Evolutionary conservation across 2,113 vertebrate genomes (phyloP).

Genomic region (Lophochroa leadbeateri): DNA sequence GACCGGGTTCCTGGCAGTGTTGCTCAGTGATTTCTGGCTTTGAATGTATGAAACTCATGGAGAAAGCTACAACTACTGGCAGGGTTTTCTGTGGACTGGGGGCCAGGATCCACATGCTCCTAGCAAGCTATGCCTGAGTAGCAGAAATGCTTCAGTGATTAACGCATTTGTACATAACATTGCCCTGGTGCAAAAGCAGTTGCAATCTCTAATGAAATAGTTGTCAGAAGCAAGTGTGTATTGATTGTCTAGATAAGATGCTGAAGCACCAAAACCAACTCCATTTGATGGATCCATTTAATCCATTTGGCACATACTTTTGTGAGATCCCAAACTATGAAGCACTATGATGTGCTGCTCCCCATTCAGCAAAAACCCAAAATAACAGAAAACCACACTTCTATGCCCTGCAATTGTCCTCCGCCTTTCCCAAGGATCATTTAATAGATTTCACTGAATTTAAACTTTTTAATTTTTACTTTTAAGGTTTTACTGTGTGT

Average conservation of each 20-base stretch:
- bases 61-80: neutral
- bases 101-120: neutral
- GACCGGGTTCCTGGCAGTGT: neutral
- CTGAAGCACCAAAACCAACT: neutral
- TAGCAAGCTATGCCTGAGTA: neutral
- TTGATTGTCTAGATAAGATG: neutral
- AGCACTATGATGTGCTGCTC: neutral
- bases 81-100: neutral
- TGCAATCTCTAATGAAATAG: neutral
- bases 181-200: neutral
- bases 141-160: neutral
- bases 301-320: neutral
- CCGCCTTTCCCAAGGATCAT: neutral
- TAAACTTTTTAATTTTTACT: neutral
- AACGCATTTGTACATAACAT: neutral
- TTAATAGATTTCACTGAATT: neutral
- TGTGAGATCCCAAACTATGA: neutral
- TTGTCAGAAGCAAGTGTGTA: neutral
- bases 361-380: neutral
- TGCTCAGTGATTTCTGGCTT: conserved; percentile 16
- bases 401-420: neutral
- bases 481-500: neutral
- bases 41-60: neutral
- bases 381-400: neutral
- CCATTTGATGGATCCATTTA: neutral